Evolutionary conservation across 37 sponge, comb jelly and placozoan species (phyloP).

Genomic region (Agelas oroides): DNA sequence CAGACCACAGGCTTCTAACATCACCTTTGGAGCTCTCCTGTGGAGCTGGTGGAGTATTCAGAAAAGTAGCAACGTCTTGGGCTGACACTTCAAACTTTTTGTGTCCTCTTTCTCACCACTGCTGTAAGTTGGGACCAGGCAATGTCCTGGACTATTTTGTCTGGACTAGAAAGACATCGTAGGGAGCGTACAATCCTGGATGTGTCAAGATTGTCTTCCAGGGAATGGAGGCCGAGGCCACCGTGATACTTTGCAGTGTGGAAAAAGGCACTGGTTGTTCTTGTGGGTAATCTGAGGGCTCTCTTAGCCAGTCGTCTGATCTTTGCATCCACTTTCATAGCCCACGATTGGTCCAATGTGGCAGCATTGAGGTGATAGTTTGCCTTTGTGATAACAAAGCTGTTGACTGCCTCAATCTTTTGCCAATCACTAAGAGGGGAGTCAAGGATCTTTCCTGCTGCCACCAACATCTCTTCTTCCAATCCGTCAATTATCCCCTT

Average conservation of each 20-base stretch:
- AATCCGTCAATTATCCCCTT: neutral
- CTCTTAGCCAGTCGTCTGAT: slow-evolving; percentile 17
- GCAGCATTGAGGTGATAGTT: slow-evolving; percentile 17
- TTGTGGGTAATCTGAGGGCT: slow-evolving; percentile 18
- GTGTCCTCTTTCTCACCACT: neutral
- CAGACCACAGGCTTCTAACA: neutral
- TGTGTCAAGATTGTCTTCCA: slow-evolving; percentile 16
- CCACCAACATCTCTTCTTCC: neutral
- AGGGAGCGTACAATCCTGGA: neutral
- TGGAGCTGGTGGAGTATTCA: slow-evolving; percentile 16
- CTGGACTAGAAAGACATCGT: neutral
- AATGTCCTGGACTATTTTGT: neutral
- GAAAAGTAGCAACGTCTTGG: slow-evolving; percentile 12
- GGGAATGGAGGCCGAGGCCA: slow-evolving; percentile 45
- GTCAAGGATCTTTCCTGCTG: neutral
- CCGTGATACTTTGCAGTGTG: slow-evolving; percentile 10
- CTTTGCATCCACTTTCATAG: neutral
- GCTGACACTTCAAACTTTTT: no score
- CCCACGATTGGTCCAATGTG: slow-evolving; percentile 15
- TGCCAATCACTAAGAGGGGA: slow-evolving; percentile 53
- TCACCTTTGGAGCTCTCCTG: slow-evolving; percentile 1
- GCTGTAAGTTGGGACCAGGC: slow-evolving; percentile 21
- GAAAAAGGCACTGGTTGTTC: slow-evolving; percentile 31
- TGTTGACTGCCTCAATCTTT: slow-evolving; percentile 61
- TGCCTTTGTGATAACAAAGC: slow-evolving; percentile 33